These are phyloP conservation scores for Zaprionus bogoriensis DNA, from an alignment of 2,888 invertebrate species.

Conservation along the genomic window DNA sequence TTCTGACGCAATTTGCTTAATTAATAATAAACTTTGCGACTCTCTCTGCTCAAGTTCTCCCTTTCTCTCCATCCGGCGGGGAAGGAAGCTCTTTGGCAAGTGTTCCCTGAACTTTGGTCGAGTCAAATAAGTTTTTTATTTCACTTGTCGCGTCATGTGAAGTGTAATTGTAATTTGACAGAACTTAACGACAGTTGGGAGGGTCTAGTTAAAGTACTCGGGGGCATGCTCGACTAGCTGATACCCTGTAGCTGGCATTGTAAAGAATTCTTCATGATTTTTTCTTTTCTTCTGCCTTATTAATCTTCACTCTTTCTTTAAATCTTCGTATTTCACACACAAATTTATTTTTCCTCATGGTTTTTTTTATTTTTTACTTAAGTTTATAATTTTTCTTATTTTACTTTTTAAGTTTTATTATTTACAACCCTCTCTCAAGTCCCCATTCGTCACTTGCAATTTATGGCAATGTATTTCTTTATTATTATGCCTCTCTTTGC, in stretches of 20 bases:
- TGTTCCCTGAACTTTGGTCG: constrained; percentile 5
- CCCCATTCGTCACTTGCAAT: too few relatives aligned
- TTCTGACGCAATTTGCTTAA: constrained; percentile 63
- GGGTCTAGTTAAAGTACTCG: background rate
- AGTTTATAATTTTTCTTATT: too few relatives aligned
- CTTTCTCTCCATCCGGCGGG: background rate
- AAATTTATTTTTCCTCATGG: too few relatives aligned
- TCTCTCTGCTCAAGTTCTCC: background rate
- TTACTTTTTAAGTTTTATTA: too few relatives aligned
- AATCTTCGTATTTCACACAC: too few relatives aligned
- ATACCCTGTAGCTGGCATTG: background rate
- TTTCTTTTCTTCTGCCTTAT: background rate
- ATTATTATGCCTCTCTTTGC: too few relatives aligned
- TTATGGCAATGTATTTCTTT: too few relatives aligned
- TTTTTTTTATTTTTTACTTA: too few relatives aligned
- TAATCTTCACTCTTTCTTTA: background rate
- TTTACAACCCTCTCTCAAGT: too few relatives aligned
- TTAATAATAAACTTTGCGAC: constrained; percentile 61
- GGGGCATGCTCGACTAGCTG: background rate
- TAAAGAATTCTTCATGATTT: too few relatives aligned
- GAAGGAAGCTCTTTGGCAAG: background rate
- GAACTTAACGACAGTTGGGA: background rate
- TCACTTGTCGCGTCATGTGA: constrained; percentile 13
- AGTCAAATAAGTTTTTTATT: constrained; percentile 21
- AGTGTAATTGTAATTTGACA: constrained; percentile 10